phyloP scores from a whole-genome alignment of 1,140 invertebrate genomes.

The Drosophila arawakana region DNA sequence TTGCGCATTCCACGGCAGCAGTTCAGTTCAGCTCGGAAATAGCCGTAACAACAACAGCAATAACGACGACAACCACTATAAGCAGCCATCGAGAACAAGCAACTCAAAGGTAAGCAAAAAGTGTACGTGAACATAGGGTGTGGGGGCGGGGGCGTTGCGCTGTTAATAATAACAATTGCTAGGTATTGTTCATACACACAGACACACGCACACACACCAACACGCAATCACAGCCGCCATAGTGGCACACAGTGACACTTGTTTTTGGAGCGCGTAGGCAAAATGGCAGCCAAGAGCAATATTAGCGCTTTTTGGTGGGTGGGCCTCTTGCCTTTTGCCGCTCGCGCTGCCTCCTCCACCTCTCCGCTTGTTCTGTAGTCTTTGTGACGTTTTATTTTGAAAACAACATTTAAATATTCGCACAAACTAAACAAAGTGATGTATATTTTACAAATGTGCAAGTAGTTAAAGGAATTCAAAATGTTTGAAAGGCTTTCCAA shows the following conservation, averaged over 20 bases:
- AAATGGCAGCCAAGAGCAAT: slow-evolving; percentile 65
- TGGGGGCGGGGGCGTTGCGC: slow-evolving; percentile 31
- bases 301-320: slow-evolving; percentile 52
- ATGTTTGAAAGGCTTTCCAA: too few relatives aligned
- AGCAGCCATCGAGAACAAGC: slow-evolving; percentile 48
- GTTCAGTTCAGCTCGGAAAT: slow-evolving; percentile 11
- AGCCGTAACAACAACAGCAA: slow-evolving; percentile 47
- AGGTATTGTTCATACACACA: slow-evolving; percentile 47
- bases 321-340: slow-evolving; percentile 24
- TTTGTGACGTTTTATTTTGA: slow-evolving; percentile 12
- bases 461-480: too few relatives aligned
- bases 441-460: too few relatives aligned
- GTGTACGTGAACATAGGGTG: slow-evolving; percentile 53
- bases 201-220: not conserved
- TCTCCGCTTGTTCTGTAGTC: not conserved
- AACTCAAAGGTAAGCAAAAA: slow-evolving; percentile 66
- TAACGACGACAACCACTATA: slow-evolving; percentile 11
- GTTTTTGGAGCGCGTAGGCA: slow-evolving; percentile 68
- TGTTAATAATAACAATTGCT: slow-evolving; percentile 78
- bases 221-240: slow-evolving; percentile 37
- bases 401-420: too few relatives aligned
- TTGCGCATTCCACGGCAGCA: slow-evolving; percentile 72
- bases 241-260: slow-evolving; percentile 41
- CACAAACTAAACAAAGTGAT: too few relatives aligned
- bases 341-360: not conserved